A percentile compares a stretch with the other conserved stretches of the same genome.
These are phyloP conservation scores for Eristalinus sepulchralis DNA, from an alignment of 2,888 invertebrate genomes.

Conservation along the genomic window DNA sequence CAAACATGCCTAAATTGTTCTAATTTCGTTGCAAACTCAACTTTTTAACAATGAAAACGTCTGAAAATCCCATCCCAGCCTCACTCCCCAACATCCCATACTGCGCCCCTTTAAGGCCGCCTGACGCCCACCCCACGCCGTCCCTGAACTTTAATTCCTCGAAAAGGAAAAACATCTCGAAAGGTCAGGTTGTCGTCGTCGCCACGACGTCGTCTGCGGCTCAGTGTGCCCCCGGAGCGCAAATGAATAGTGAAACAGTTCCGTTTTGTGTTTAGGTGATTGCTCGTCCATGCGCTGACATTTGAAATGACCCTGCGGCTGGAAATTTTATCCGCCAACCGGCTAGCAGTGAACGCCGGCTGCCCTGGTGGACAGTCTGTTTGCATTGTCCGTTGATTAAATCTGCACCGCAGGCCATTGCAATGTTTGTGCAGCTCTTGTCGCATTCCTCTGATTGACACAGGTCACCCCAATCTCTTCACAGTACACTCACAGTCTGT, in stretches of 20 bases:
- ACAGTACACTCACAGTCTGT: not conserved
- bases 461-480: not conserved
- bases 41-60: no score
- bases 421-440: not conserved
- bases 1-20: no score
- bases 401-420: not conserved
- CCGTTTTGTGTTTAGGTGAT: slow-evolving; percentile 5
- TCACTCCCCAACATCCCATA: no score
- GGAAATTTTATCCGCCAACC: not conserved
- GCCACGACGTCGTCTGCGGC: not conserved
- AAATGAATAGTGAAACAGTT: slow-evolving; percentile 16
- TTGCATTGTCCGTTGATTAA: not conserved
- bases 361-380: not conserved
- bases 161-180: not conserved
- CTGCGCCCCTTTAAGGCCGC: not conserved
- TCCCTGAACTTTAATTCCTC: not conserved
- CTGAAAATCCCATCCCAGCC: no score
- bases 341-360: not conserved
- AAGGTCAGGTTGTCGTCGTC: slow-evolving; percentile 1
- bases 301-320: slow-evolving; percentile 9
- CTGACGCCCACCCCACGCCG: not conserved
- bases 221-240: slow-evolving; percentile 1
- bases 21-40: no score
- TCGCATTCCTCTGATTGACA: not conserved
- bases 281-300: slow-evolving; percentile 19